phyloP scores from a whole-genome alignment of 1,140 invertebrate genomes.

The Anastrepha obliqua region DNA sequence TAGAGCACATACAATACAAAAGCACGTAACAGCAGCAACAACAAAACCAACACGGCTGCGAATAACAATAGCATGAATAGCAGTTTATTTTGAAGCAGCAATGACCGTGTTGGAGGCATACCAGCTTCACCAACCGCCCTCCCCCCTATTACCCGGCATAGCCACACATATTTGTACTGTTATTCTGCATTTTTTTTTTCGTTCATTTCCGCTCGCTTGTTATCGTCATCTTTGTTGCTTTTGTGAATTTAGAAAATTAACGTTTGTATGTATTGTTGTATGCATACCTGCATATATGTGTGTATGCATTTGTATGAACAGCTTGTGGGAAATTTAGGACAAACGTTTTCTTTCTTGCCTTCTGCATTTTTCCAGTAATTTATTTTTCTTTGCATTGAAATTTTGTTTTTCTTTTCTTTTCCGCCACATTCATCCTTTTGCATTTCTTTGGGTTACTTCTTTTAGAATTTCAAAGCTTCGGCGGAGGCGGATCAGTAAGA shows the following conservation, averaged over 20 bases:
- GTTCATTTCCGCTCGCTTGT: constrained; percentile 56
- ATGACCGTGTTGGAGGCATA: not conserved
- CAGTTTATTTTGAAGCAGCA: not conserved
- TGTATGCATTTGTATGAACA: not conserved
- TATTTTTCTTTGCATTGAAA: not conserved
- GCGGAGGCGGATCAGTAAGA: not conserved
- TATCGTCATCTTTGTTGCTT: constrained; percentile 37
- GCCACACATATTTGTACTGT: constrained; percentile 48
- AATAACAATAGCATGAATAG: constrained; percentile 13
- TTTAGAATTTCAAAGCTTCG: constrained; percentile 52
- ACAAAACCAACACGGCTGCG: not conserved
- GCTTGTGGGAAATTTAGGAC: constrained; percentile 33
- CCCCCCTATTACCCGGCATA: constrained; percentile 3
- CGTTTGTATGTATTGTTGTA: not conserved
- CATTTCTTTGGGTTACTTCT: constrained; percentile 57
- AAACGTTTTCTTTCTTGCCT: constrained; percentile 23
- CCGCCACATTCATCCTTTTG: constrained; percentile 53
- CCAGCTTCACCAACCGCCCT: not conserved
- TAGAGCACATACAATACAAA: not conserved
- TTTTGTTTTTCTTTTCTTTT: constrained; percentile 45
- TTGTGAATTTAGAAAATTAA: constrained; percentile 18
- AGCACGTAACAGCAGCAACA: not conserved
- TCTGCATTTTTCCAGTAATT: not conserved
- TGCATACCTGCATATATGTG: not conserved
- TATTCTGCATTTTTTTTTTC: constrained; percentile 54